These are phyloP conservation scores for Oryzias sinensis DNA, from an alignment of 2,797 vertebrate genomes.

Conservation along the genomic window DNA sequence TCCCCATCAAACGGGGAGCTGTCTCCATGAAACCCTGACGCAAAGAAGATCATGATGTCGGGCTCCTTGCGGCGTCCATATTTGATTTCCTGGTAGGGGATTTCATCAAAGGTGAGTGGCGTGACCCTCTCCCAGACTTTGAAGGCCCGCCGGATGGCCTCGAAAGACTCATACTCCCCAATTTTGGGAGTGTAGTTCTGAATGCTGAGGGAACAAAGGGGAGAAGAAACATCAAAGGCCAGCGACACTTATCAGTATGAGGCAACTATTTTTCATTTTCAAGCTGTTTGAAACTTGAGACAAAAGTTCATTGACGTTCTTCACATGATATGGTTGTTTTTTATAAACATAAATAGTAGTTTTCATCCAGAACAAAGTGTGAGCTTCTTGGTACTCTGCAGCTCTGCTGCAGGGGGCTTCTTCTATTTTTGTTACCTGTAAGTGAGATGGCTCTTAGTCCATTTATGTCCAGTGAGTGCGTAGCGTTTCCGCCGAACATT, in stretches of 20 bases:
- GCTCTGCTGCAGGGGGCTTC: not conserved
- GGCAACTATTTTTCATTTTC: constrained; percentile 4
- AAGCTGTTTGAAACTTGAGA: not conserved
- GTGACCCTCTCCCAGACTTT: constrained; percentile 88
- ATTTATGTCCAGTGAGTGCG: constrained; percentile 80
- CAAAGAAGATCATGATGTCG: constrained; percentile 96
- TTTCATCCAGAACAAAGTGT: not conserved
- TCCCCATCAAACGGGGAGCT: constrained; percentile 94
- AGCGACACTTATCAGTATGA: not conserved
- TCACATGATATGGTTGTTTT: not conserved
- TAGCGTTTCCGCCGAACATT: constrained; percentile 90
- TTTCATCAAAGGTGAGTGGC: constrained; percentile 88
- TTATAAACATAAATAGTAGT: not conserved
- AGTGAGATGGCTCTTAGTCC: constrained; percentile 77
- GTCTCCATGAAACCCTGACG: constrained; percentile 93
- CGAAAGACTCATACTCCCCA: constrained; percentile 85
- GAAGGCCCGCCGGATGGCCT: constrained; percentile 88
- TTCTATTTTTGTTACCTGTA: constrained; percentile 72
- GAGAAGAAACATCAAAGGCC: not conserved
- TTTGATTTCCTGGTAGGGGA: constrained; percentile 88
- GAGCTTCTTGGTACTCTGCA: not conserved
- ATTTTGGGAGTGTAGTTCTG: constrained; percentile 96
- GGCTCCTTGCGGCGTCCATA: constrained; percentile 88
- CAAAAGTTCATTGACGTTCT: not conserved
- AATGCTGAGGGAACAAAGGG: constrained; percentile 76